Evolutionary conservation across 35 echinoderm and acorn worm genomes (phyloP).

Genomic region (Hemicentrotus pulcherrimus): DNA sequence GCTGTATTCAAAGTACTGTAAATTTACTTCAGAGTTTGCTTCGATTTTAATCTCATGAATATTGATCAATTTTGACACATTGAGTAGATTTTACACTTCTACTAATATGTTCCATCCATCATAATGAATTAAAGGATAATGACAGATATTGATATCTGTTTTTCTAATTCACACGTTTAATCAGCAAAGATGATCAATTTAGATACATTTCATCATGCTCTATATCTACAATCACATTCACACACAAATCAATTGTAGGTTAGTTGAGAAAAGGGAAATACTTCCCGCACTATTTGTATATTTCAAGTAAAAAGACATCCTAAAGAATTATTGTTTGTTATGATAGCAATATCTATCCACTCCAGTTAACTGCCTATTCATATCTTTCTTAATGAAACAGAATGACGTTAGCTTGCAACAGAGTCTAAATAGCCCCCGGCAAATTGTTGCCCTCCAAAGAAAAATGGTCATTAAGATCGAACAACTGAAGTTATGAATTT

Average conservation of each 20-base stretch:
- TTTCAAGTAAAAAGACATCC: neutral
- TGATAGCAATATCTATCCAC: slow-evolving; percentile 3
- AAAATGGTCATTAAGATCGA: neutral
- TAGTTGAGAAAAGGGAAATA: neutral
- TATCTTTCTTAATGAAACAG: neutral
- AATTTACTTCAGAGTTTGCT: neutral
- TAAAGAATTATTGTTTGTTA: neutral
- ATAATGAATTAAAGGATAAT: neutral
- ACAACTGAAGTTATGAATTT: neutral
- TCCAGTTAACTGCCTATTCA: neutral
- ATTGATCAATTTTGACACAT: neutral
- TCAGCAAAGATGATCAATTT: neutral
- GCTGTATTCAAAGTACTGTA: neutral
- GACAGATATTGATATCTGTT: neutral
- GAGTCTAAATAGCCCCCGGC: neutral
- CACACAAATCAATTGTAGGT: neutral
- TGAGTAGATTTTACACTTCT: neutral
- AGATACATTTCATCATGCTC: neutral
- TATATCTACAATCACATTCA: neutral
- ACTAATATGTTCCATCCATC: neutral
- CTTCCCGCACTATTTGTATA: neutral
- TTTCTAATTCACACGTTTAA: neutral
- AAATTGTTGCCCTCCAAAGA: neutral
- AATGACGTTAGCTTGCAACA: neutral
- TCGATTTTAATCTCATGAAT: neutral